A percentile compares a stretch with the other conserved stretches of the same genome.
Conservation (phyloP, 1,140 invertebrate species). For the Dinothrombium tinctorium region DNA sequence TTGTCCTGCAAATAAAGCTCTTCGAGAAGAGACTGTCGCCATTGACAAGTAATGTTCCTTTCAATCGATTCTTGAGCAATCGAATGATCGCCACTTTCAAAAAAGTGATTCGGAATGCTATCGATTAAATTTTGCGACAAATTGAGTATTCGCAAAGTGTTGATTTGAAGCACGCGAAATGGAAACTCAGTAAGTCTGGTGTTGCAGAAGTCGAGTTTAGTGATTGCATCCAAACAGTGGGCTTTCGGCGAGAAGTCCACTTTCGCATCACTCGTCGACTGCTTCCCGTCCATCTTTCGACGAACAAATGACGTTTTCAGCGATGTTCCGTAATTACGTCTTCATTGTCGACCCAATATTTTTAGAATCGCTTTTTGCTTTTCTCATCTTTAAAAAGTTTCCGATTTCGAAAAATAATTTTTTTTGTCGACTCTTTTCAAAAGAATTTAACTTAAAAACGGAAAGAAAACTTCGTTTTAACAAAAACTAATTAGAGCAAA, state of each 20-base stretch:
- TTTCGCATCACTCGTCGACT: too few species aligned
- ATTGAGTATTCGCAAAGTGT: conserved; percentile 51
- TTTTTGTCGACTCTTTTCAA: too few species aligned
- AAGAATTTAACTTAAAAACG: too few species aligned
- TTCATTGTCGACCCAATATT: too few species aligned
- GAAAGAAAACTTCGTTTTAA: too few species aligned
- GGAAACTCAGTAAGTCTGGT: conserved; percentile 63
- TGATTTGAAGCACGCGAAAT: conserved; percentile 50
- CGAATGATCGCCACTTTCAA: neutral
- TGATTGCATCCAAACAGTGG: conserved; percentile 73
- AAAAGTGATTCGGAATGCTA: conserved; percentile 26
- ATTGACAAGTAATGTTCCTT: conserved; percentile 1
- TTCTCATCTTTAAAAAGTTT: too few species aligned
- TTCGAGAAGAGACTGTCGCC: conserved; percentile 41
- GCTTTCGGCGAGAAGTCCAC: too few species aligned
- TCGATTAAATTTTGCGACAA: conserved; percentile 65
- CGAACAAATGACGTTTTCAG: conserved; percentile 31
- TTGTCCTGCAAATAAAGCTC: conserved; percentile 72
- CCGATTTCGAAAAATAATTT: too few species aligned
- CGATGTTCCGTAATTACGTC: conserved; percentile 22
- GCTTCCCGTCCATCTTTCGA: too few species aligned
- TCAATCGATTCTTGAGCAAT: neutral
- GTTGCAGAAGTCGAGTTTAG: conserved; percentile 72
- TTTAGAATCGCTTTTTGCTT: too few species aligned
- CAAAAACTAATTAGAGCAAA: too few species aligned